Percentiles rank a stretch among this genome's conserved stretches.
These are phyloP conservation scores for Raja brachyura DNA, from an alignment of 2,113 vertebrate genomes.

Conservation along the genomic window DNA sequence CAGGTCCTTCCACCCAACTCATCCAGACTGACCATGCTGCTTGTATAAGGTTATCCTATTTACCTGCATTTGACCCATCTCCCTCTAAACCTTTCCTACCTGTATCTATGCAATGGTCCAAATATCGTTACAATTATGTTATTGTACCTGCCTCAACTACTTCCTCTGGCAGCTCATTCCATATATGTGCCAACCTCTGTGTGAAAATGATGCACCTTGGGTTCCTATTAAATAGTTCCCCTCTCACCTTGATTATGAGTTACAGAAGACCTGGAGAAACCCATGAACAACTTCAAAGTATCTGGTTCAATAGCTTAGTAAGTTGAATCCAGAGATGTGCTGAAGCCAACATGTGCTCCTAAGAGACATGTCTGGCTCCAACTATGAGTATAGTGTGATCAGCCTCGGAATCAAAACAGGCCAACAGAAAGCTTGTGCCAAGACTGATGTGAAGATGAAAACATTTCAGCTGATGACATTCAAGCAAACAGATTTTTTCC, in stretches of 20 bases:
- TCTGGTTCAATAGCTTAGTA: neutral
- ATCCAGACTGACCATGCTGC: too few species aligned
- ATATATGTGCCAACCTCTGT: too few species aligned
- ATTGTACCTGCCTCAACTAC: too few species aligned
- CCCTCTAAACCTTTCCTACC: too few species aligned
- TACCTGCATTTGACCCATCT: too few species aligned
- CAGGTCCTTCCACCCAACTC: too few species aligned
- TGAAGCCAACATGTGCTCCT: neutral
- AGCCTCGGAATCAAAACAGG: neutral
- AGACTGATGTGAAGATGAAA: neutral
- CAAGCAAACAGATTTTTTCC: neutral
- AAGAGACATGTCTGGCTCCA: neutral
- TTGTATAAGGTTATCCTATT: too few species aligned
- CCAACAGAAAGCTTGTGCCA: neutral
- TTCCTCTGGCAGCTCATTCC: too few species aligned
- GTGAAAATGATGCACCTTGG: too few species aligned
- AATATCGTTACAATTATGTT: too few species aligned
- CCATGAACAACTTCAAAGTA: neutral
- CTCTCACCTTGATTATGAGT: neutral
- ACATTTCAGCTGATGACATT: neutral
- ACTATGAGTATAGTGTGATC: neutral
- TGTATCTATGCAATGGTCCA: too few species aligned
- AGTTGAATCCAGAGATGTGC: neutral
- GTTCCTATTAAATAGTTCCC: too few species aligned
- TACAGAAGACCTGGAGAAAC: neutral